Conservation (phyloP, 1,140 invertebrate species). For the Orius laevigatus region DNA sequence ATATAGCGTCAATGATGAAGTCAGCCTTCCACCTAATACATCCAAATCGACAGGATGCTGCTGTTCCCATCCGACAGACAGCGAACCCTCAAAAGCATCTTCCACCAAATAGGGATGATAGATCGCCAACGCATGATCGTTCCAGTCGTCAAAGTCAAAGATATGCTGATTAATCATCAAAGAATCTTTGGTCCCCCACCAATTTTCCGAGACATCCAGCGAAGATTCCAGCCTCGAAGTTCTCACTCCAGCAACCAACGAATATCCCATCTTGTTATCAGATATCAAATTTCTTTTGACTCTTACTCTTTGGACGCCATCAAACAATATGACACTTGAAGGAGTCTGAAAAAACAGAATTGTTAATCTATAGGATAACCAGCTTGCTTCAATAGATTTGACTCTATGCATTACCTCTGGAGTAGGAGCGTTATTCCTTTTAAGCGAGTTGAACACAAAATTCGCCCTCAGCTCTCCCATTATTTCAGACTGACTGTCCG, state of each 20-base stretch:
- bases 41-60: conserved; percentile 38
- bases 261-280: conserved; percentile 77
- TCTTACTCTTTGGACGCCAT: conserved; percentile 86
- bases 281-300: conserved; percentile 81
- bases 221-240: conserved; percentile 75
- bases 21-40: conserved; percentile 69
- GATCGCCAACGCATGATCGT: conserved; percentile 83
- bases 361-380: not conserved
- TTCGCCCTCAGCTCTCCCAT: conserved; percentile 61
- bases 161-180: conserved; percentile 63
- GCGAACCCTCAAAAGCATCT: conserved; percentile 52
- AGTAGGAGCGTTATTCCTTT: conserved; percentile 41
- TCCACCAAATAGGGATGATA: conserved; percentile 75
- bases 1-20: conserved; percentile 51
- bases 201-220: conserved; percentile 83
- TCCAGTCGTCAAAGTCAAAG: conserved; percentile 99
- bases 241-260: conserved; percentile 78
- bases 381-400: not conserved
- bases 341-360: conserved; percentile 31
- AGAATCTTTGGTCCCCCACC: conserved; percentile 76
- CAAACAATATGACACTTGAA: conserved; percentile 76
- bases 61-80: conserved; percentile 46
- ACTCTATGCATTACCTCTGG: conserved; percentile 17
- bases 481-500: conserved; percentile 87
- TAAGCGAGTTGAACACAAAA: conserved; percentile 66